phyloP scores from a whole-genome alignment of 2,888 invertebrate genomes.

The Stramonita haemastoma region DNA sequence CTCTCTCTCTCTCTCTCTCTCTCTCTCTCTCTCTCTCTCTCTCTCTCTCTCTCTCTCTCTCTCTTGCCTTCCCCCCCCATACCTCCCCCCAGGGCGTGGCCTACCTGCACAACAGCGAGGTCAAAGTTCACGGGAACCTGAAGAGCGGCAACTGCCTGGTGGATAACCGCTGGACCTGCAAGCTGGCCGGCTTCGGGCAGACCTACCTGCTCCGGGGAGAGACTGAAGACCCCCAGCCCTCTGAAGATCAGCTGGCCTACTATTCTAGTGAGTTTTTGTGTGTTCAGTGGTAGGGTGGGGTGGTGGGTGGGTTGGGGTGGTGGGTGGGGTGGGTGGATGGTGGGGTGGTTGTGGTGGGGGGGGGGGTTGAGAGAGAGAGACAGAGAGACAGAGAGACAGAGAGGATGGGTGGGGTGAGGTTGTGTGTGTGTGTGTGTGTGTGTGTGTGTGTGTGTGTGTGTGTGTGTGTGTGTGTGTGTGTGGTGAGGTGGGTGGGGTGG shows the following conservation, averaged over 20 bases:
- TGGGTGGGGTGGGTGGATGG: not conserved
- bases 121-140: slow-evolving; percentile 74
- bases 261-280: slow-evolving; percentile 44
- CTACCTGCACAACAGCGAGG: slow-evolving; percentile 70
- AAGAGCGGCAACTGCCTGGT: slow-evolving; percentile 75
- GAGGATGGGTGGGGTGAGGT: not conserved
- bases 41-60: not conserved
- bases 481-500: not conserved
- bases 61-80: too few relatives aligned
- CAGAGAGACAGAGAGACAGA: not conserved
- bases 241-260: slow-evolving; percentile 40
- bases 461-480: not conserved
- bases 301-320: not conserved
- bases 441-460: not conserved
- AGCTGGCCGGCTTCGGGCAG: slow-evolving; percentile 72
- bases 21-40: not conserved
- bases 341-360: not conserved
- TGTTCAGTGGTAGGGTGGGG: not conserved
- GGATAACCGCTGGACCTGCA: slow-evolving; percentile 75
- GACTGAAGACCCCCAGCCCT: slow-evolving; percentile 44
- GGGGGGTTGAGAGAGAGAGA: not conserved
- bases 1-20: not conserved
- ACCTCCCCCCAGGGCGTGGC: slow-evolving; percentile 66
- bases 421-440: slow-evolving; percentile 28
- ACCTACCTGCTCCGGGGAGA: slow-evolving; percentile 54